These are phyloP conservation scores for Caenorhabditis sp. DNA, from an alignment of 2,888 invertebrate species.

Conservation along the genomic window DNA sequence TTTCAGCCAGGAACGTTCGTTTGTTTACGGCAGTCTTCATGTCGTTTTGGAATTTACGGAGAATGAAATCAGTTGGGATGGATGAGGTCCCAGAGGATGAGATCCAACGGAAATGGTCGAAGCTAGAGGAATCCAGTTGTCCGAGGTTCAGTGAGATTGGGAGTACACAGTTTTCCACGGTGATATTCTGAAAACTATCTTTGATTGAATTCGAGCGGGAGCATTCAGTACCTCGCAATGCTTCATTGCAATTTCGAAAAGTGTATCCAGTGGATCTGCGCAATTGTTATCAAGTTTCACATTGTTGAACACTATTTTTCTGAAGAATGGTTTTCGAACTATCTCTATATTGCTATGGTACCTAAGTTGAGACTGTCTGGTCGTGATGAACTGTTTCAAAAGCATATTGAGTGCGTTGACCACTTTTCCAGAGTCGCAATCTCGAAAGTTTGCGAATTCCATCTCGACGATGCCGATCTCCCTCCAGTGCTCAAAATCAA, in stretches of 20 bases:
- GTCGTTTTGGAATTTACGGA: constrained; percentile 53
- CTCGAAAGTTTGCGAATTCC: constrained; percentile 33
- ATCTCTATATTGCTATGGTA: too few species aligned
- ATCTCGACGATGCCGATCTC: constrained; percentile 52
- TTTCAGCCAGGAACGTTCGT: constrained; percentile 51
- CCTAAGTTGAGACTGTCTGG: constrained; percentile 53
- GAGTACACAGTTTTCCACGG: constrained; percentile 24
- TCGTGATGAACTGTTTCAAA: constrained; percentile 11
- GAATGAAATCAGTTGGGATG: constrained; percentile 26
- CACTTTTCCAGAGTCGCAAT: constrained; percentile 1
- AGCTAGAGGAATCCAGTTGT: too few species aligned
- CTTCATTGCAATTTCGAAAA: constrained; percentile 22
- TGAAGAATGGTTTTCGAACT: too few species aligned
- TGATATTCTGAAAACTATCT: constrained; percentile 36
- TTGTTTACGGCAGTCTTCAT: constrained; percentile 45
- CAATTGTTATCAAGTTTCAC: constrained; percentile 1
- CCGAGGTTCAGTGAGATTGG: too few species aligned
- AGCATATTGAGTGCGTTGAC: constrained; percentile 13
- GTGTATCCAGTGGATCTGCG: background rate
- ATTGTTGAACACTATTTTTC: constrained; percentile 32
- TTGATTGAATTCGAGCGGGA: background rate
- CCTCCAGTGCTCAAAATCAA: constrained; percentile 58
- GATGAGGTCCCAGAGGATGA: constrained; percentile 17
- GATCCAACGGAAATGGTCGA: constrained; percentile 57
- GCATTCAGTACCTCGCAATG: constrained; percentile 37